phyloP scores from a whole-genome alignment of 2,113 vertebrate genomes.

The Peromyscus polionotus region DNA sequence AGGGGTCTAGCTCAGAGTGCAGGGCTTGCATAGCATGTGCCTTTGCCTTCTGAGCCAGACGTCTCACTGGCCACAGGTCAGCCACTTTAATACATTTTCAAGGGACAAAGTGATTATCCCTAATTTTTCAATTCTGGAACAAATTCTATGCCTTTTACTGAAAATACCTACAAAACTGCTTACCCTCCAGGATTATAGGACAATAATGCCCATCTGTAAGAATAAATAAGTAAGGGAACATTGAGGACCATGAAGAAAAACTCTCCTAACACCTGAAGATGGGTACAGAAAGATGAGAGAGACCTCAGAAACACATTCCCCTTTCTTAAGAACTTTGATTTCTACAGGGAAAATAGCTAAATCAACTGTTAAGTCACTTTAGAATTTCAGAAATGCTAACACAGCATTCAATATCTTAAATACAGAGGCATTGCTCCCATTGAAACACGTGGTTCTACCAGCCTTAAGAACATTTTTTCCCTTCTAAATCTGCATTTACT shows the following conservation, averaged over 20 bases:
- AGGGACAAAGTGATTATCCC: neutral
- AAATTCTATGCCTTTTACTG: neutral
- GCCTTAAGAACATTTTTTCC: neutral
- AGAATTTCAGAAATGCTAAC: neutral
- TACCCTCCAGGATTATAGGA: neutral
- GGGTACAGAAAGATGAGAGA: neutral
- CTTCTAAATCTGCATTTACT: neutral
- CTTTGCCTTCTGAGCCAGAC: neutral
- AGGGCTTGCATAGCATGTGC: neutral
- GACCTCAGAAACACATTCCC: slow-evolving; percentile 14
- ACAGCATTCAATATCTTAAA: slow-evolving; percentile 23
- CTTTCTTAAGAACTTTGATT: slow-evolving; percentile 53
- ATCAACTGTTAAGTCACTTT: slow-evolving; percentile 35
- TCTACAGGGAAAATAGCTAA: neutral
- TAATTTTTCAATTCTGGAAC: neutral
- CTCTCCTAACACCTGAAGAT: neutral
- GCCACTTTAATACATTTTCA: slow-evolving; percentile 4
- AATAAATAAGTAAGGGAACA: neutral
- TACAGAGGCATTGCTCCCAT: neutral
- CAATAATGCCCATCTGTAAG: slow-evolving; percentile 1
- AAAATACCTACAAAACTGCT: neutral
- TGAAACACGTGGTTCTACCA: neutral
- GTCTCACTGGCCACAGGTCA: neutral
- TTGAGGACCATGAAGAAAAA: neutral
- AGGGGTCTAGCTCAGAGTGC: neutral